These are phyloP conservation scores for Dynastes grantii DNA, from an alignment of 2,888 invertebrate species.

Conservation along the genomic window DNA sequence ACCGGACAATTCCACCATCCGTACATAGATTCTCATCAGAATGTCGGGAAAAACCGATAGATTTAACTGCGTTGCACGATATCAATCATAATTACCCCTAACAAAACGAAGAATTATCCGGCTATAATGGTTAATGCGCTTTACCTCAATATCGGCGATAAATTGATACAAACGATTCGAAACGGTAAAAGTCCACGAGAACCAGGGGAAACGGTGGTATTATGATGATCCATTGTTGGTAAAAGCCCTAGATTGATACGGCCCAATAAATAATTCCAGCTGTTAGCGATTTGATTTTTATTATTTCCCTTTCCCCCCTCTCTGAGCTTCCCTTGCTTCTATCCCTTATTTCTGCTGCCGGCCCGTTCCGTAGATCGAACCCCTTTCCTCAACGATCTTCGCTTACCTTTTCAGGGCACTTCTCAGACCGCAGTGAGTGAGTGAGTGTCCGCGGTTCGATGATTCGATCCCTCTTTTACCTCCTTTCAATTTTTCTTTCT, in stretches of 20 bases:
- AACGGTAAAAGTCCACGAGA: conserved; percentile 23
- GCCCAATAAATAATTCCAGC: conserved; percentile 29
- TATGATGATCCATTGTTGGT: conserved; percentile 35
- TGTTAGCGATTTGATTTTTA: conserved; percentile 43
- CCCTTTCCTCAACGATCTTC: not conserved
- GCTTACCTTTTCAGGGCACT: not conserved
- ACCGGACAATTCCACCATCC: not conserved
- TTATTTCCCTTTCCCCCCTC: not conserved
- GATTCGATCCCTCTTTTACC: not conserved
- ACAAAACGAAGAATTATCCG: conserved; percentile 22
- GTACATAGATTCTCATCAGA: not conserved
- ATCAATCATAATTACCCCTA: conserved; percentile 35
- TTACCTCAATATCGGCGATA: not conserved
- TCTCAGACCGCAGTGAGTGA: conserved; percentile 6
- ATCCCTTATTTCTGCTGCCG: not conserved
- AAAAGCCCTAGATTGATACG: conserved; percentile 36
- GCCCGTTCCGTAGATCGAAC: not conserved
- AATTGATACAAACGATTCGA: conserved; percentile 42
- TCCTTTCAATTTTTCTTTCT: conserved; percentile 12
- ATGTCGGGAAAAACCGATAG: not conserved
- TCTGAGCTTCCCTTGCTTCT: not conserved
- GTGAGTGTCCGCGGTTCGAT: not conserved
- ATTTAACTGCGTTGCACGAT: not conserved
- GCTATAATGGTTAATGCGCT: conserved; percentile 17
- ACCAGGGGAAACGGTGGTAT: not conserved